These are phyloP conservation scores for Orthonyx spaldingii DNA, from an alignment of 2,113 vertebrate species.

Conservation along the genomic window DNA sequence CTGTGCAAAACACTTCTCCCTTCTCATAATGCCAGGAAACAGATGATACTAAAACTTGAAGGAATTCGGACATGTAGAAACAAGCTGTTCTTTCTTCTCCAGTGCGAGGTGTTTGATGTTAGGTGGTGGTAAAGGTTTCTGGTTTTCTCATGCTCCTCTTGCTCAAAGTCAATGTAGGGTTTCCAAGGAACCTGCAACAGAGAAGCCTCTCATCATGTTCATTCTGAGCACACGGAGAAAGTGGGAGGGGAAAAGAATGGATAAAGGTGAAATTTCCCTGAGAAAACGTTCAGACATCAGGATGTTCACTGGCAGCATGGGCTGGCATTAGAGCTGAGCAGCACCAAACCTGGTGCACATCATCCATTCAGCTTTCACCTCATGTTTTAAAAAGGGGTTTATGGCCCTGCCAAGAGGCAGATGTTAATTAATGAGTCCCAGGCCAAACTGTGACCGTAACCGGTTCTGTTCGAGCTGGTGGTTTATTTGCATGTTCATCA, in stretches of 20 bases:
- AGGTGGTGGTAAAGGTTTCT: constrained; percentile 80
- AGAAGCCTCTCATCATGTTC: neutral
- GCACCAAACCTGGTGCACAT: neutral
- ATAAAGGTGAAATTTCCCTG: neutral
- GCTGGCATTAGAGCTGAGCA: neutral
- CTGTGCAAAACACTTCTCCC: neutral
- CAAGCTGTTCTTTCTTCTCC: neutral
- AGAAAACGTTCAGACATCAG: neutral
- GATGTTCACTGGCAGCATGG: neutral
- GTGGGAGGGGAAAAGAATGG: accelerated
- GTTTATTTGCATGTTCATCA: neutral
- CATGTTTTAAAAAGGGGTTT: neutral
- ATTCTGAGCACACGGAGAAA: neutral
- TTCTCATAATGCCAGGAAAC: neutral
- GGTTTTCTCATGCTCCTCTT: constrained; percentile 91
- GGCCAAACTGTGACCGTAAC: neutral
- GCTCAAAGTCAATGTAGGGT: constrained; percentile 95
- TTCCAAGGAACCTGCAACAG: constrained; percentile 90
- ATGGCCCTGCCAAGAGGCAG: neutral
- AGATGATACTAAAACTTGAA: neutral
- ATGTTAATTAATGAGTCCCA: neutral
- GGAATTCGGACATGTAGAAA: neutral
- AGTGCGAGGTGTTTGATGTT: neutral
- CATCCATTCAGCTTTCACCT: neutral
- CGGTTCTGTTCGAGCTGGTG: neutral